These are phyloP conservation scores for Boleophthalmus pectinirostris DNA, from an alignment of 2,113 vertebrate species.

Conservation along the genomic window DNA sequence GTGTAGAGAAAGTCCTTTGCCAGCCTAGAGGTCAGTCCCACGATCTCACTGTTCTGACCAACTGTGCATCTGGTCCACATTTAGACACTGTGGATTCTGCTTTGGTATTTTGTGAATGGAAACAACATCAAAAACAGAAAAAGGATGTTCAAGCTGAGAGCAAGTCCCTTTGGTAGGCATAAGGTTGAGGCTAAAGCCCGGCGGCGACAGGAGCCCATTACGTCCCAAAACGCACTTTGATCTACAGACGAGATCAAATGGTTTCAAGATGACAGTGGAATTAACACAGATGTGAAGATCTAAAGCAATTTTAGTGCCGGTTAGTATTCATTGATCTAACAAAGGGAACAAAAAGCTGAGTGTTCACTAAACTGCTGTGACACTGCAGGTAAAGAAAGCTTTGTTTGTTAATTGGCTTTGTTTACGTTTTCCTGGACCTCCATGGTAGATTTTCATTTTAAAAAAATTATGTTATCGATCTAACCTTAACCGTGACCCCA, in stretches of 20 bases:
- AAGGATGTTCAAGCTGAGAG: conserved; percentile 2
- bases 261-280: no score
- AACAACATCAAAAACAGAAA: neutral
- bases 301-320: no score
- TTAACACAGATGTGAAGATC: no score
- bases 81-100: neutral
- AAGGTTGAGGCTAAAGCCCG: neutral
- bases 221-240: neutral
- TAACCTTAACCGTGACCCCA: no score
- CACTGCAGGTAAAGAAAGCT: no score
- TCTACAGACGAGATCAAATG: neutral
- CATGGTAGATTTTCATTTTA: no score
- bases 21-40: neutral
- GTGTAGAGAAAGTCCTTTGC: neutral
- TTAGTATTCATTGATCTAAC: no score
- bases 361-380: no score
- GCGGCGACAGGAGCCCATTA: neutral
- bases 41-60: neutral
- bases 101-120: neutral
- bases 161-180: neutral
- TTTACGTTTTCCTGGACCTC: no score
- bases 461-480: no score
- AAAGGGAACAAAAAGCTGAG: no score
- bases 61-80: neutral
- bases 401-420: no score